phyloP scores from a whole-genome alignment of 2,113 vertebrate species.

The Sigmodon hispidus region DNA sequence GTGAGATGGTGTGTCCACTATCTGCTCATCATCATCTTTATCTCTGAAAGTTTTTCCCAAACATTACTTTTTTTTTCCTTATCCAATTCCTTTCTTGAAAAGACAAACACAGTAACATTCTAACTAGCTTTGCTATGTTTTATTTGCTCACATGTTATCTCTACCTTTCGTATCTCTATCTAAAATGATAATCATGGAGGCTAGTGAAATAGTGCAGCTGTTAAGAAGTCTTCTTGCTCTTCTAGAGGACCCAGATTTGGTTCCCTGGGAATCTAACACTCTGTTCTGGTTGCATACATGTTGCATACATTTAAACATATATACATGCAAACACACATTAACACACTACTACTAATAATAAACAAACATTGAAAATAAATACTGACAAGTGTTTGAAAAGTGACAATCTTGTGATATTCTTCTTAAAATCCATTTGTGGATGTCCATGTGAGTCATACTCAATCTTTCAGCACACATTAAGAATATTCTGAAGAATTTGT shows the following conservation, averaged over 20 bases:
- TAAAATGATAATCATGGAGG: neutral
- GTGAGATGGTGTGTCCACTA: neutral
- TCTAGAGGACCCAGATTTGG: neutral
- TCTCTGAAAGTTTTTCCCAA: neutral
- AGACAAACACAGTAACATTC: neutral
- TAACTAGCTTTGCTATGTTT: neutral
- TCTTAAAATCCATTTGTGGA: neutral
- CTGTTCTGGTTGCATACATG: neutral
- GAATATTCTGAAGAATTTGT: neutral
- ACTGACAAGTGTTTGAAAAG: neutral
- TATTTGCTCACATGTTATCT: neutral
- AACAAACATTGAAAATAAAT: neutral
- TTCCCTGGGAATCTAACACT: neutral
- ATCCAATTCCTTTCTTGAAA: neutral
- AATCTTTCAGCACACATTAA: neutral
- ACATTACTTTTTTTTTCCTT: neutral
- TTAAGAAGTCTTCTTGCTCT: neutral
- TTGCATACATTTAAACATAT: neutral
- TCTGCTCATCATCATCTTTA: neutral
- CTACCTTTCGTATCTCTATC: neutral
- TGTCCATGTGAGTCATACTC: neutral
- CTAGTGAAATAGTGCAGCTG: neutral
- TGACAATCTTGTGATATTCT: neutral
- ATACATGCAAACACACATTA: neutral
- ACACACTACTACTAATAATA: neutral